Evolutionary conservation across 2,888 invertebrate genomes (phyloP), one percentile per base, ranked within the genome.

Genomic region (Agonopterix subpropinquella): DNA sequence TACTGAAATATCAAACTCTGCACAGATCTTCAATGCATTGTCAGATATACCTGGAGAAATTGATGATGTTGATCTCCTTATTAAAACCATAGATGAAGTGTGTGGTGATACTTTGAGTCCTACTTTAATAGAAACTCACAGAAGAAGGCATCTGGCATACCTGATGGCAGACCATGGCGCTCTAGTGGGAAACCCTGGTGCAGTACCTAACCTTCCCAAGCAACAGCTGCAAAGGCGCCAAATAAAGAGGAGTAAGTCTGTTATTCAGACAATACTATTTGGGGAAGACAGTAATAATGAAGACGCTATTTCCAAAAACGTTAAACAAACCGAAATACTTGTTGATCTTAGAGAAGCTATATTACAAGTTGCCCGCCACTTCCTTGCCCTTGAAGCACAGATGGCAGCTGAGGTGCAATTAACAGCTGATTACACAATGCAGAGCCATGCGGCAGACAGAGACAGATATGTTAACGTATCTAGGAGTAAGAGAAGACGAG

Each of bases 321-420:
- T 99, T 47, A 93, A 96, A 55, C 99, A 99, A 88, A 99, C 99
- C 63, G 99, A 99, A 90, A 94, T 99, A 67, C 89, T 99, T 58
- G 98, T 99, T n/a, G 98, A 99, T 87, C 90, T 99, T 47, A 91
- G 98, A 60, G 98, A 99, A 87, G 96, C 98, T 36, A 97, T 99
- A 62, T 88, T 98, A 48, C 98, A 91, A 89, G 92, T 93, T 44
- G 96, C 97, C 15, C 91, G 98, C 36, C 98, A 99, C 86, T 99
- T 99, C 81, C 92, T 98, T 58, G 95, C 96, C 52, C 92, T 97
- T 42, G 98, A 98, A 85, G 96, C 97, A 37, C 96, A 95, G 83
- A 80, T 96, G 58, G 90, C 90, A 47, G 93, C 93, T 52, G 94
- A 96, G 68, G 94, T 95, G 49, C 91, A 92, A 53, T 83, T 97